Percentiles rank a stretch among this genome's conserved stretches.
phyloP scores from a whole-genome alignment of 1,140 invertebrate species.

The Diploscapter pachys region DNA sequence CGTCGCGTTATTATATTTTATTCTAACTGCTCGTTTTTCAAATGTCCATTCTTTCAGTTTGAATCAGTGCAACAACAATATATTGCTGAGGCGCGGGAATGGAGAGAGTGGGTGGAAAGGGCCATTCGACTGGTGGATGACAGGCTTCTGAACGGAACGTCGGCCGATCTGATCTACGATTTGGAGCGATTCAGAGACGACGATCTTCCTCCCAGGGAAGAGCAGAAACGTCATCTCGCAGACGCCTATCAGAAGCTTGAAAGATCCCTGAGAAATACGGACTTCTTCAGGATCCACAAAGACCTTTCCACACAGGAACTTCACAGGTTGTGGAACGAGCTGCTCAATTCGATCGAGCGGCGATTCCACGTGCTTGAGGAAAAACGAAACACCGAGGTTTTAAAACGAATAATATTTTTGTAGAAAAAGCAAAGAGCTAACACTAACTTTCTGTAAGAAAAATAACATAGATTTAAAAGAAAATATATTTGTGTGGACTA shows the following conservation, averaged over 20 bases:
- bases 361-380: conserved; percentile 31
- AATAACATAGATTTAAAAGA: neutral
- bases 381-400: conserved; percentile 26
- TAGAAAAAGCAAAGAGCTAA: no score
- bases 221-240: conserved; percentile 80
- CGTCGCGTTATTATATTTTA: neutral
- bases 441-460: neutral
- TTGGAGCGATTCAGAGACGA: conserved; percentile 75
- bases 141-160: conserved; percentile 11
- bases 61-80: conserved; percentile 31
- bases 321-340: conserved; percentile 82
- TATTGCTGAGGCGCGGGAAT: conserved; percentile 37
- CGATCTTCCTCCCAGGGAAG: conserved; percentile 81
- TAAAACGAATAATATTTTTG: no score
- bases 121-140: conserved; percentile 41
- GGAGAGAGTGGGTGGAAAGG: conserved; percentile 34
- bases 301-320: conserved; percentile 83
- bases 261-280: conserved; percentile 65
- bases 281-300: conserved; percentile 80
- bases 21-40: neutral
- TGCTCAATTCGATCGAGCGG: conserved; percentile 68
- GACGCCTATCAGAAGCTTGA: conserved; percentile 84
- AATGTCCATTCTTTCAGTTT: conserved; percentile 11
- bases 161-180: conserved; percentile 33
- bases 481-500: conserved; percentile 7